Base-by-base conservation (phyloP, 2,888 invertebrate species). In the Physocephala rufipes region DNA sequence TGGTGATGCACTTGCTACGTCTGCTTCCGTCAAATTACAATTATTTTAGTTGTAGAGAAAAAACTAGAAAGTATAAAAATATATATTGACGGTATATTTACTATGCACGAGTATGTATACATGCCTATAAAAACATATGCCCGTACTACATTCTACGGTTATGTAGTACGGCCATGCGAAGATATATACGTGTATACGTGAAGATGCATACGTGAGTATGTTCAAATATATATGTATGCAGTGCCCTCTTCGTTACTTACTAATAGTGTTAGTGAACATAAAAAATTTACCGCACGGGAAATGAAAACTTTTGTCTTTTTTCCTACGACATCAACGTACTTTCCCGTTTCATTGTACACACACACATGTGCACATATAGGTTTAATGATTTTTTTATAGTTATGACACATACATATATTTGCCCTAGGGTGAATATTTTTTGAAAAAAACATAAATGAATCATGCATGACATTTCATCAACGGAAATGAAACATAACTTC, bases 181-280 rank as follows among this genome's bases (percentile, higher is more conserved):
- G 16, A 1, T 43, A 19, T 45, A 19, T 19, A 16, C 24, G 28
- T 51, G 49, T 51, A 65, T 26, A 28, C 16, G 64, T n/a, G 12
- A 24, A 12, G 15, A 21, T 61, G 30, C 28, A n/a, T 28, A 19
- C 61, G 45, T 28, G 49, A 47, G 24, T 59, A 28, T 51, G 12
- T n/a, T 24, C 26, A 15, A 43, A 24, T 15, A n/a, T 53, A 5
- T 65, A 13, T 58, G 47, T 55, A 53, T 69, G 63, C 43, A 26
- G 66, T 73, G 73, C 74, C 68, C 71, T 19, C 51, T 61, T 53
- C 28, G 49, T 49, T 55, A 70, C 63, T 71, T 73, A 74, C 73
- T 74, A 73, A 73, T 74, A 71, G 73, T 71, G 71, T 73, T 71
- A 74, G 70, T 74, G 64, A 65, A 67, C 71, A 70, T 70, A 74